Base-by-base conservation (phyloP, 2,113 vertebrate genomes). In the Lucifuga dentata region DNA sequence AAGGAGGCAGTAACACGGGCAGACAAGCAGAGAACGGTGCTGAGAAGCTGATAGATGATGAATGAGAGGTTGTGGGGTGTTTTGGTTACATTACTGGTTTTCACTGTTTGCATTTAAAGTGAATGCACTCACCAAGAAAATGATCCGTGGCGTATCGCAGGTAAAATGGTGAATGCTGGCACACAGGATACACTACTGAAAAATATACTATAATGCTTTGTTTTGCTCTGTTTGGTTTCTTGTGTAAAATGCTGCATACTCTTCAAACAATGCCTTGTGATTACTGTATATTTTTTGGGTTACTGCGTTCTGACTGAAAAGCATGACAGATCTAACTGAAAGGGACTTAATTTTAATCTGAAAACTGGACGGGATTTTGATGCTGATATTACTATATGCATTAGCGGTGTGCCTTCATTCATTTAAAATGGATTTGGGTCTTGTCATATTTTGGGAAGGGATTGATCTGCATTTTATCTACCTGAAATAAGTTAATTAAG, bases 1-100 rank as follows among this genome's bases (percentile, higher is more conserved):
- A 76, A 0, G 68, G 69, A 52, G 83, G 73, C 16, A 59, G 65
- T 19, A 39, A 57, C 6, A n/a, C 40, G 0, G 53, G 41, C 36
- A 72, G 32, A 56, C 83, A 89, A 68, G 90, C 93, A 0, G 86
- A 95, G 82, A 95, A 95, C 0, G 94, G 92, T 5, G 89, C 85
- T 0, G 95, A 95, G 90, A 94, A 98, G 80, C 93, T 98, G 55
- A 93, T 96, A 2, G 96, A 95, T 78, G 95, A 97, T 55, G 92
- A 93, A 69, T 93, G 76, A 92, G 41, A 13, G 39, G 1, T n/a
- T 35, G 49, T 6, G 13, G 33, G 8, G 3, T 48, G 43, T 59
- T 19, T 43, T 26, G 45, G 15, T 38, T 21, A 44, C 19, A 24
- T 41, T 12, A 36, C 44, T 11, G 20, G 16, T 33, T 16, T 35